phyloP scores from a whole-genome alignment of 2,113 vertebrate genomes.

The Lagopus muta region DNA sequence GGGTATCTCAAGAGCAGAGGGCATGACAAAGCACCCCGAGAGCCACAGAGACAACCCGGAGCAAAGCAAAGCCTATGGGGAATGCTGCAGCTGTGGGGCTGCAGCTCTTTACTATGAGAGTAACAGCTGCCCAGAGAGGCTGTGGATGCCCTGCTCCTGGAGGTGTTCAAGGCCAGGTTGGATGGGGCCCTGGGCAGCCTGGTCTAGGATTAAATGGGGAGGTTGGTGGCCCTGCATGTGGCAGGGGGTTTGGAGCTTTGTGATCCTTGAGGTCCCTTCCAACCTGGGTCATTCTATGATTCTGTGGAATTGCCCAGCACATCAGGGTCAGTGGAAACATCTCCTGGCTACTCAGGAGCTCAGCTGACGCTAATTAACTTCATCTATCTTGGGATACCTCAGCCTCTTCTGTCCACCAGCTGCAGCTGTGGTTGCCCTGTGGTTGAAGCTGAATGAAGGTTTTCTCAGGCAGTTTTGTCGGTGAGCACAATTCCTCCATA shows the following conservation, averaged over 20 bases:
- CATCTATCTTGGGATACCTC: background rate
- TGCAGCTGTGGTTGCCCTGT: fast-evolving
- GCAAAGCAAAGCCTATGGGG: fast-evolving
- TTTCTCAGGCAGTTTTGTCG: background rate
- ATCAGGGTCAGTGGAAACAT: background rate
- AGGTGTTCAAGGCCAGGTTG: too few relatives aligned
- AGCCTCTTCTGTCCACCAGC: fast-evolving
- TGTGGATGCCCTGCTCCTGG: too few relatives aligned
- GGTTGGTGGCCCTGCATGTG: too few relatives aligned
- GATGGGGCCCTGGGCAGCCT: too few relatives aligned
- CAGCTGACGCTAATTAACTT: conserved; percentile 21
- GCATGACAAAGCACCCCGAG: background rate
- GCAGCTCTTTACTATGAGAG: too few relatives aligned
- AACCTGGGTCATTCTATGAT: too few relatives aligned
- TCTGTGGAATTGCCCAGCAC: background rate
- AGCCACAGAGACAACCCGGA: background rate
- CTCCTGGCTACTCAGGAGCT: background rate
- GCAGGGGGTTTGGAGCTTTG: too few relatives aligned
- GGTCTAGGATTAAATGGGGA: too few relatives aligned
- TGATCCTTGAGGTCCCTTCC: too few relatives aligned
- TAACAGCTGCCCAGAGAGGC: too few relatives aligned
- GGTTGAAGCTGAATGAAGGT: background rate
- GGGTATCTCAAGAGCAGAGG: fast-evolving
- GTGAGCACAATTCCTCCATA: fast-evolving
- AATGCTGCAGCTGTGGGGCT: background rate